These are phyloP conservation scores for Actinia equina DNA, from an alignment of 64 coral and sea anemone species.

Conservation along the genomic window DNA sequence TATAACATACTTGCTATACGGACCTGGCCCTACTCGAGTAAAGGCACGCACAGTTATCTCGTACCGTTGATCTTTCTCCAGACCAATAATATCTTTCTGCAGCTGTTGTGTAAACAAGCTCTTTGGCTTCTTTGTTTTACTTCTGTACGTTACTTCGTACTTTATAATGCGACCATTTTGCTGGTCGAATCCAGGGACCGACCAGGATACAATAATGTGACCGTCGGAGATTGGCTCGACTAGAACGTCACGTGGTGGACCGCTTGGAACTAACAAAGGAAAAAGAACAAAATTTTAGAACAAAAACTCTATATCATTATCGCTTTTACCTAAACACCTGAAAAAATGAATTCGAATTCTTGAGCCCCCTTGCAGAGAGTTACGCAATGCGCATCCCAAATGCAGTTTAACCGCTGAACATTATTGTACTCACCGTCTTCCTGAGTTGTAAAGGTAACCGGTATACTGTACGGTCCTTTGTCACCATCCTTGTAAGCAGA, in stretches of 20 bases:
- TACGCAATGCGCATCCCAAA: neutral
- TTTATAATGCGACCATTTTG: slow-evolving; percentile 44
- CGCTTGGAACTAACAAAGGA: slow-evolving; percentile 36
- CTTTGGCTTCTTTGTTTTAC: neutral
- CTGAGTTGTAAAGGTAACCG: slow-evolving; percentile 24
- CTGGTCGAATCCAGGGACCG: slow-evolving; percentile 35
- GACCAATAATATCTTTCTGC: slow-evolving; percentile 30
- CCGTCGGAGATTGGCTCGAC: slow-evolving; percentile 35
- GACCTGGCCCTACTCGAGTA: slow-evolving; percentile 47
- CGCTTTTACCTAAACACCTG: too few species aligned
- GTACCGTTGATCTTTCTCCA: slow-evolving; percentile 23
- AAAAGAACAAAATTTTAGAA: neutral
- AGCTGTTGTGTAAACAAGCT: slow-evolving; percentile 23
- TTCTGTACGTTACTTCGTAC: slow-evolving; percentile 35
- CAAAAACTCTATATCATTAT: too few species aligned
- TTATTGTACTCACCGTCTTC: slow-evolving; percentile 36
- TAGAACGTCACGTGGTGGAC: slow-evolving; percentile 54
- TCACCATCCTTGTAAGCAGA: slow-evolving; percentile 40
- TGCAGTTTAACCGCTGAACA: neutral
- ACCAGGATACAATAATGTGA: slow-evolving; percentile 54
- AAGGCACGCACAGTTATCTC: slow-evolving; percentile 37
- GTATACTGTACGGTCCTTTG: slow-evolving; percentile 42
- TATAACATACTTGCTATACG: slow-evolving; percentile 17
- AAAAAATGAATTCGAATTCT: neutral
- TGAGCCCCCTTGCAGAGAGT: neutral